Conservation (phyloP, 53 echinoderm and acorn worm species). For the Astropecten irregularis region DNA sequence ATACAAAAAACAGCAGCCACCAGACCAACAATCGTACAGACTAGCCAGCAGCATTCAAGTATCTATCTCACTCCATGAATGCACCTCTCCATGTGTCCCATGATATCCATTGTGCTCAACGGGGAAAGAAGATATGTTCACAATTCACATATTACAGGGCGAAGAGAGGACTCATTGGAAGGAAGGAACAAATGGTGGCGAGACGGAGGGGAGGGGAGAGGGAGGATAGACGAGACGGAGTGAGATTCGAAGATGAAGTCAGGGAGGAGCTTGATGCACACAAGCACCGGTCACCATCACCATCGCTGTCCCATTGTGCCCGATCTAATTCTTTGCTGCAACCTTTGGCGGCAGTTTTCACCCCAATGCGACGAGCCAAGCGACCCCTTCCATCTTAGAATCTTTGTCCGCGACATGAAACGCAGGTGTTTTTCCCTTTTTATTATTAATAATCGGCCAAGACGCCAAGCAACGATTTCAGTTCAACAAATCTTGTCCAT, state of each 20-base stretch:
- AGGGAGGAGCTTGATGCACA: neutral
- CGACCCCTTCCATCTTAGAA: too few relatives aligned
- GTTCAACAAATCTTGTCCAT: too few relatives aligned
- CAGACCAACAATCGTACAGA: neutral
- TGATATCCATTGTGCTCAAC: neutral
- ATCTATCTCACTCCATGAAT: slow-evolving; percentile 6
- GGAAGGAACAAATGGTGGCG: too few relatives aligned
- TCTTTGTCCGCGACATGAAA: neutral
- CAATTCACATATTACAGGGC: neutral
- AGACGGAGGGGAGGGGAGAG: neutral
- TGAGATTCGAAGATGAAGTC: too few relatives aligned
- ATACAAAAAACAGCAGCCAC: slow-evolving; percentile 20
- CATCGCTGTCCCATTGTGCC: slow-evolving; percentile 29
- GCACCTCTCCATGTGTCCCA: neutral
- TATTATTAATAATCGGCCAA: too few relatives aligned
- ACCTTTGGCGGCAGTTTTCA: neutral
- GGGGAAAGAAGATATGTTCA: slow-evolving; percentile 36
- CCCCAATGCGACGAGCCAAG: too few relatives aligned
- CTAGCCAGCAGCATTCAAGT: slow-evolving; percentile 20
- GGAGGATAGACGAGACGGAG: slow-evolving; percentile 1
- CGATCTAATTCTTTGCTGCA: slow-evolving; percentile 30
- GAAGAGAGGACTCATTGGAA: neutral
- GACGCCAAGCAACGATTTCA: too few relatives aligned
- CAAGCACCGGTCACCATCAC: slow-evolving; percentile 4
- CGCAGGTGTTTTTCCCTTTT: slow-evolving; percentile 26